phyloP scores from a whole-genome alignment of 1,140 invertebrate species.

The Ceratina australensis region DNA sequence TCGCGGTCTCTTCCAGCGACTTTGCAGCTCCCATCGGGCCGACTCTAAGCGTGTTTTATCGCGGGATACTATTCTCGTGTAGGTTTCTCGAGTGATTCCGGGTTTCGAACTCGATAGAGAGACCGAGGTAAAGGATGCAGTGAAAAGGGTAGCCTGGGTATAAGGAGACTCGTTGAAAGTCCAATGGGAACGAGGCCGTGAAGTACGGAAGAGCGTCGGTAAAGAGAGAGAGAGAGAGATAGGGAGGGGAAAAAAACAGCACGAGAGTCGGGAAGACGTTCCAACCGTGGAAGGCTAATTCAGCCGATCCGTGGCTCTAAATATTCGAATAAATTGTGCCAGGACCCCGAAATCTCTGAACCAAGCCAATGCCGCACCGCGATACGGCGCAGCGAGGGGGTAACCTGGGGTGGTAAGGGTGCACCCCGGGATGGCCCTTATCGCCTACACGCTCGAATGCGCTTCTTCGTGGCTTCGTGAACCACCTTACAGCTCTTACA shows the following conservation, averaged over 20 bases:
- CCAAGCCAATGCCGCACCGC: background rate
- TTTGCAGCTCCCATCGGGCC: background rate
- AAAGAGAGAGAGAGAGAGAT: background rate
- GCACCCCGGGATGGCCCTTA: conserved; percentile 70
- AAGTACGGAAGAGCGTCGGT: conserved; percentile 10
- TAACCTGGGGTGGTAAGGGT: conserved; percentile 8
- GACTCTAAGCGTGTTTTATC: conserved; percentile 19
- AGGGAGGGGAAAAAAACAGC: background rate
- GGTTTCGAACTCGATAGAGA: background rate
- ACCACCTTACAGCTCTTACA: conserved; percentile 57
- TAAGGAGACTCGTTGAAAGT: conserved; percentile 69
- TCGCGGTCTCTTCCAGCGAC: conserved; percentile 2
- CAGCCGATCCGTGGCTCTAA: conserved; percentile 65
- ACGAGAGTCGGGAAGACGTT: background rate
- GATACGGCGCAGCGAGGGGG: background rate
- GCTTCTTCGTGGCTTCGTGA: conserved; percentile 68
- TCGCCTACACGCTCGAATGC: conserved; percentile 75
- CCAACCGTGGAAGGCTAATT: conserved; percentile 67
- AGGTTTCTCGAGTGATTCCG: conserved; percentile 1
- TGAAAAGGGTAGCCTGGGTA: background rate
- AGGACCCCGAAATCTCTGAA: conserved; percentile 34
- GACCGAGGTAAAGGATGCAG: background rate
- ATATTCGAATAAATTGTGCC: conserved; percentile 77
- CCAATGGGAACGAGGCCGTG: conserved; percentile 44
- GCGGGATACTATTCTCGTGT: conserved; percentile 22